Evolutionary conservation across 2,113 vertebrate species (phyloP).

Genomic region (Pseudolaguvia tuberculata): DNA sequence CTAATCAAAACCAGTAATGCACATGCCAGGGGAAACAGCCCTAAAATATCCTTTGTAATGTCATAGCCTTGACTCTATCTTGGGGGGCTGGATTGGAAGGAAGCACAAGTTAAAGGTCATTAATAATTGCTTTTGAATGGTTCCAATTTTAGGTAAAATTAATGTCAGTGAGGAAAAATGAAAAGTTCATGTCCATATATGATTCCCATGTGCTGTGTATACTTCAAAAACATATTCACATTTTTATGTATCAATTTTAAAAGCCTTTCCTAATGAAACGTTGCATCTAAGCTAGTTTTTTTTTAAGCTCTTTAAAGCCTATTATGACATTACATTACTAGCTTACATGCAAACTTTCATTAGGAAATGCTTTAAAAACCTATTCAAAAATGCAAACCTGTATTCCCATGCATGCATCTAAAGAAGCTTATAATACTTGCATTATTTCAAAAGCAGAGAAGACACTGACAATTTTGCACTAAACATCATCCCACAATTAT

Average conservation of each 20-base stretch:
- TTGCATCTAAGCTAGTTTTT: background rate
- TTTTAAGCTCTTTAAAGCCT: background rate
- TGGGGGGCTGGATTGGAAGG: slow-evolving; percentile 17
- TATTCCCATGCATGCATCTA: background rate
- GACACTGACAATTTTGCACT: background rate
- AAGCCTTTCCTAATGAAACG: background rate
- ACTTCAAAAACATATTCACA: background rate
- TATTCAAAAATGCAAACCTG: too few species aligned
- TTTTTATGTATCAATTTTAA: background rate
- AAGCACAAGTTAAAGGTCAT: slow-evolving; percentile 36
- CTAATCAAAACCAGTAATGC: slow-evolving; percentile 44
- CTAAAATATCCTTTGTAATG: slow-evolving; percentile 36
- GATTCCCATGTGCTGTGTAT: background rate
- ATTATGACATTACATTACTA: too few species aligned
- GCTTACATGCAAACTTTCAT: too few species aligned
- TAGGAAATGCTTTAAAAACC: too few species aligned
- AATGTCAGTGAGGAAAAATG: slow-evolving; percentile 2
- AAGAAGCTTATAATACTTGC: background rate
- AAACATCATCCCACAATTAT: background rate
- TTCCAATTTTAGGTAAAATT: slow-evolving; percentile 25
- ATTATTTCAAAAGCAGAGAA: background rate
- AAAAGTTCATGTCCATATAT: slow-evolving; percentile 3
- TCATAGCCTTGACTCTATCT: slow-evolving; percentile 30
- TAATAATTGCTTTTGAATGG: slow-evolving; percentile 37
- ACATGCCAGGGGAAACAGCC: slow-evolving; percentile 35